Evolutionary conservation across 2,888 invertebrate genomes (phyloP).

Genomic region (Lochmaea crataegi): DNA sequence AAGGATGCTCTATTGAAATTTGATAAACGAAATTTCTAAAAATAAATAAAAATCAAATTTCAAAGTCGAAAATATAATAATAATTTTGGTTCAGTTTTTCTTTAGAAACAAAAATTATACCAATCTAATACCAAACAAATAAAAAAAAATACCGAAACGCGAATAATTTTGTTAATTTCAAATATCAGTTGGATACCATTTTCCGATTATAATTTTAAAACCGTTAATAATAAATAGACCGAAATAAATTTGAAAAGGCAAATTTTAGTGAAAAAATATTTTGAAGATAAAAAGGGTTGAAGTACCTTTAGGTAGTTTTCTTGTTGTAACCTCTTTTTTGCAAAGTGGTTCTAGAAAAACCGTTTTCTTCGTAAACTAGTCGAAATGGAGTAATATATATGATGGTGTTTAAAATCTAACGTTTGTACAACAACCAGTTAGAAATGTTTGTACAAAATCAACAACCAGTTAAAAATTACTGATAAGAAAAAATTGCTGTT

Average conservation of each 20-base stretch:
- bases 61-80: conserved; percentile 9
- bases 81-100: neutral
- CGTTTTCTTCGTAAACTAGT: too few relatives aligned
- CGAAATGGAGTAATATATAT: too few relatives aligned
- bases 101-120: conserved; percentile 31
- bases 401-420: too few relatives aligned
- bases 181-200: conserved; percentile 27
- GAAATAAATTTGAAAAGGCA: neutral
- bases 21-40: conserved; percentile 17
- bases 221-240: neutral
- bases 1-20: conserved; percentile 19
- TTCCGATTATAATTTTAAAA: conserved; percentile 3
- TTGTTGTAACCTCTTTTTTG: too few relatives aligned
- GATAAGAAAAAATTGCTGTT: too few relatives aligned
- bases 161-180: conserved; percentile 1
- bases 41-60: conserved; percentile 23
- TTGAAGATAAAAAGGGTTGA: too few relatives aligned
- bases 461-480: too few relatives aligned
- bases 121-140: conserved; percentile 16
- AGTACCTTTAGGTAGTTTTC: too few relatives aligned
- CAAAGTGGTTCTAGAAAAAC: too few relatives aligned
- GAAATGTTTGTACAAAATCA: too few relatives aligned
- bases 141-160: conserved; percentile 4
- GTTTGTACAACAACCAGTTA: too few relatives aligned
- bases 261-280: neutral